Percentiles rank a stretch among this genome's conserved stretches.
Conservation (phyloP, 2,113 vertebrate species). For the Ictalurus furcatus region DNA sequence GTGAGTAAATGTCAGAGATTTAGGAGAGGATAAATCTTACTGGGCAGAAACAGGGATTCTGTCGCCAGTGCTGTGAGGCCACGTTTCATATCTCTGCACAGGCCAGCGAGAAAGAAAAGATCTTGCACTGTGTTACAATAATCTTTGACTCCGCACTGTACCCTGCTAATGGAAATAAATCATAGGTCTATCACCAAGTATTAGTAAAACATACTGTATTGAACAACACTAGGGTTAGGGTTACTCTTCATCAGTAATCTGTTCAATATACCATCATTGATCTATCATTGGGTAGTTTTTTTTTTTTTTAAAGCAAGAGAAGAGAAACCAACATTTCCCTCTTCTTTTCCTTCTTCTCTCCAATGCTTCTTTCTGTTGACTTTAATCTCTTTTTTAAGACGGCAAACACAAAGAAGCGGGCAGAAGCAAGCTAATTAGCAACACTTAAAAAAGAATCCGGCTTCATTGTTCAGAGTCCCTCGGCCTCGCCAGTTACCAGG, state of each 20-base stretch:
- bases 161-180: background rate
- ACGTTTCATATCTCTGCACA: background rate
- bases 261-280: background rate
- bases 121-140: background rate
- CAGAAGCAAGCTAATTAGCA: constrained; percentile 78
- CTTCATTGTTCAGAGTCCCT: constrained; percentile 69
- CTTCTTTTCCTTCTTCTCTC: constrained; percentile 64
- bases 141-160: background rate
- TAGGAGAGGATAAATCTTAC: constrained; percentile 53
- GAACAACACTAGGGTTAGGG: background rate
- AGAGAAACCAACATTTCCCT: constrained; percentile 59
- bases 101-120: background rate
- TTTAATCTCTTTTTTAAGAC: constrained; percentile 78
- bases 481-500: constrained; percentile 75
- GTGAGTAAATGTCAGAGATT: constrained; percentile 50
- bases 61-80: constrained; percentile 6
- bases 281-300: background rate
- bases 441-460: constrained; percentile 75
- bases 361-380: constrained; percentile 71
- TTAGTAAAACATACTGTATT: background rate
- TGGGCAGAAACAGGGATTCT: constrained; percentile 38
- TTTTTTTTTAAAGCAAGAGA: background rate
- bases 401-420: constrained; percentile 72
- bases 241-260: background rate
- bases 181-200: background rate